phyloP scores from a whole-genome alignment of 2,888 invertebrate species.

The Phragmatobia fuliginosa region DNA sequence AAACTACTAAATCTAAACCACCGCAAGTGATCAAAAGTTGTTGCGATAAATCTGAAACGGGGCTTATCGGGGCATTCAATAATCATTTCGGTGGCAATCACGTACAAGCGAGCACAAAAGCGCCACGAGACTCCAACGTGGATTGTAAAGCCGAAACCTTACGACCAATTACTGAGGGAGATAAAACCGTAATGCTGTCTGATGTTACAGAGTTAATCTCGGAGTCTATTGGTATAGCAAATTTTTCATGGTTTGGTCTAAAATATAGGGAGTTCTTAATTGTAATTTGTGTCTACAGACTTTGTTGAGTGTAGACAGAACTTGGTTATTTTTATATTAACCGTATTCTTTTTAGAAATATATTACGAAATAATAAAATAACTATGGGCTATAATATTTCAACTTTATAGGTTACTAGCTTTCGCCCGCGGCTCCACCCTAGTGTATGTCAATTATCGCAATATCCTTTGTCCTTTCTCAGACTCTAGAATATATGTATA shows the following conservation, averaged over 20 bases:
- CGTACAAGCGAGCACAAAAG: constrained; percentile 67
- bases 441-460: too few relatives aligned
- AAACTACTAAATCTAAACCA: constrained; percentile 21
- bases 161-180: constrained; percentile 76
- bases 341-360: background rate
- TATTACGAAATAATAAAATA: background rate
- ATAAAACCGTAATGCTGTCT: constrained; percentile 73
- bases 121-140: constrained; percentile 56
- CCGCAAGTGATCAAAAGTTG: constrained; percentile 44
- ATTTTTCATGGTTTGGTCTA: constrained; percentile 52
- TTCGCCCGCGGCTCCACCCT: too few relatives aligned
- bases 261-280: constrained; percentile 24
- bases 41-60: constrained; percentile 48
- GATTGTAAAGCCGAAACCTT: constrained; percentile 71
- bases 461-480: too few relatives aligned
- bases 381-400: too few relatives aligned
- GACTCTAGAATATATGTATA: too few relatives aligned
- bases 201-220: constrained; percentile 59
- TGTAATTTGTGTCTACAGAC: constrained; percentile 23
- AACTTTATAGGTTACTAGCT: background rate
- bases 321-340: background rate
- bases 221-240: constrained; percentile 54
- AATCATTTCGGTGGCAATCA: constrained; percentile 64
- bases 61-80: constrained; percentile 62
- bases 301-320: constrained; percentile 3